These are phyloP conservation scores for Enteromius afrohamiltoni DNA, from an alignment of 2,797 vertebrate species.

Conservation along the genomic window DNA sequence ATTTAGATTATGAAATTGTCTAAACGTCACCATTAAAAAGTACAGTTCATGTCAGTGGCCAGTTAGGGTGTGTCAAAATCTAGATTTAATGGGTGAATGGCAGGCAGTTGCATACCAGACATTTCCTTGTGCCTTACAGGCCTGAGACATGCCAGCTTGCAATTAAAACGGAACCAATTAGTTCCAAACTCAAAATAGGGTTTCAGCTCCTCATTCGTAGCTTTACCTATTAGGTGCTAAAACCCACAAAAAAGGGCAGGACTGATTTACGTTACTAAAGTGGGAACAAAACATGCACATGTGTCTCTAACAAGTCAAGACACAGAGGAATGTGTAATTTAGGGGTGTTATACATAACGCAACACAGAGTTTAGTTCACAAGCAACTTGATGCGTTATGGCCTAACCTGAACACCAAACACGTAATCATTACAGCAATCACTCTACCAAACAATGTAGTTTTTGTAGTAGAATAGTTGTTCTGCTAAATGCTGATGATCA, in stretches of 20 bases:
- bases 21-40: not conserved
- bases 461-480: not conserved
- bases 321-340: not conserved
- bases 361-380: not conserved
- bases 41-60: not conserved
- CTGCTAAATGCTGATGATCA: not conserved
- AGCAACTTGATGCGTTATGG: not conserved
- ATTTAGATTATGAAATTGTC: not conserved
- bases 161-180: constrained; percentile 26
- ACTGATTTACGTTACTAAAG: not conserved
- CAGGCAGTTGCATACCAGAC: constrained; percentile 16
- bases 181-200: not conserved
- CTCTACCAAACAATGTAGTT: not conserved
- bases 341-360: not conserved
- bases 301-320: not conserved
- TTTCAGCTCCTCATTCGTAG: constrained; percentile 5
- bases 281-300: not conserved
- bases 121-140: constrained; percentile 10
- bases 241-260: not conserved
- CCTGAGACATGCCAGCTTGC: constrained; percentile 27
- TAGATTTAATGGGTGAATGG: constrained; percentile 27
- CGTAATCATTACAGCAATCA: not conserved
- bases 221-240: constrained; percentile 9
- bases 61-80: constrained; percentile 12
- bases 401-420: not conserved